Evolutionary conservation across 2,888 invertebrate species (phyloP), one percentile per base, ranked within the genome.

Genomic region (Dryococelus australis): DNA sequence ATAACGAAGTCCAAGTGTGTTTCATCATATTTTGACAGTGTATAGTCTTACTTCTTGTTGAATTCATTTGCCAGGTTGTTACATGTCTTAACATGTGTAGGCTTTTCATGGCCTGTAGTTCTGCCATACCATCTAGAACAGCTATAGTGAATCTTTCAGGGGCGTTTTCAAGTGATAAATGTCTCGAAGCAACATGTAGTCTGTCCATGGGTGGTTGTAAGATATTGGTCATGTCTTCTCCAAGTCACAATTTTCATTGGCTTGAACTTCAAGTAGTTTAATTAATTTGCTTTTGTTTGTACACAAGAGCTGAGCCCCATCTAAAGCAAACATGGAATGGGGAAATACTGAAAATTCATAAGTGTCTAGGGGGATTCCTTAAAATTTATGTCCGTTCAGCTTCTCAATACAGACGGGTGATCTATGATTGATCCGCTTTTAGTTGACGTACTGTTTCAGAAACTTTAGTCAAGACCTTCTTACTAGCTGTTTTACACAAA

Each of bases 31-130:
- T 80, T 24, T 43, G 53, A 43, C 26, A 78, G 79, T 78, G 84
- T 27, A 28, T 85, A 13, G 27, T 87, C 87, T 43, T 85, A 6
- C 26, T 53, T 84, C 24, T 27, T 43, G 47, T 65, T 79, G 28
- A 53, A 87, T 26, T 78, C 35, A 85, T 8, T 43, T 9, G 87
- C 87, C 16, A 87, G 85, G 26, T 87, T 24, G 13, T n/a, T 78
- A 43, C 85, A 87, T n/a, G 85, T 87, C 20, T 51, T 87, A 78
- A 84, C 43, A 43, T 26, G 13, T 43, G 78, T 13, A 10, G 27
- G 53, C n/a, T 87, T 87, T 20, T 35, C 43, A 84, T 81, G 35
- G 86, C 43, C 87, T 87, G 84, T 26, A 87, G 28, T 65, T 85
- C 65, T 43, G 53, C 53, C 87, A 87, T 53, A 20, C 53, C 87